These are phyloP conservation scores for Forbesichthys papilliferus DNA, from an alignment of 2,113 vertebrate species.

Conservation along the genomic window DNA sequence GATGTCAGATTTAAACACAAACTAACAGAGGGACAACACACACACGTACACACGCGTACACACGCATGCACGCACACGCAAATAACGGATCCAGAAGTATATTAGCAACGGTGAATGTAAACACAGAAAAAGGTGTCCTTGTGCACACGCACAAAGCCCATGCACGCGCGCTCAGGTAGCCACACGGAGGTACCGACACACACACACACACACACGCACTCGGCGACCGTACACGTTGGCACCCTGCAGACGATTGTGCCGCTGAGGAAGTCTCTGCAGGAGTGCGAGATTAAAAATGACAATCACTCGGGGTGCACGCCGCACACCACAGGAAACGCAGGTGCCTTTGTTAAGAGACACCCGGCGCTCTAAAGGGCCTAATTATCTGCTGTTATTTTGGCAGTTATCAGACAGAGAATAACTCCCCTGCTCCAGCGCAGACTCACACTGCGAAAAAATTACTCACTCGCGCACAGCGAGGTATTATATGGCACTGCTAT, in stretches of 20 bases:
- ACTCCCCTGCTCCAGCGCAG: constrained; percentile 74
- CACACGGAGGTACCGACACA: not conserved
- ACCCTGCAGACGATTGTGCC: constrained; percentile 66
- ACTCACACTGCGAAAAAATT: constrained; percentile 75
- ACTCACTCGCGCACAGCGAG: constrained; percentile 72
- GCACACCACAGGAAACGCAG: constrained; percentile 79
- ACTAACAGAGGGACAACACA: not conserved
- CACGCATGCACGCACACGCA: not conserved
- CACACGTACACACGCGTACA: constrained; percentile 15
- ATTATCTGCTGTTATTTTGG: constrained; percentile 84
- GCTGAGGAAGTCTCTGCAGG: constrained; percentile 68
- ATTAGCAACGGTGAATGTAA: not conserved
- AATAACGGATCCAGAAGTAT: not conserved
- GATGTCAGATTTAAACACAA: not conserved
- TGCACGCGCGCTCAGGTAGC: not conserved
- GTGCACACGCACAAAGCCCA: not conserved
- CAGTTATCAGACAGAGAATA: constrained; percentile 78
- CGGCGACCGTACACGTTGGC: constrained; percentile 49
- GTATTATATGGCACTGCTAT: constrained; percentile 67
- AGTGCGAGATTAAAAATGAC: constrained; percentile 81
- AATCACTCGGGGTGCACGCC: constrained; percentile 77
- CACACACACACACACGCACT: constrained; percentile 28
- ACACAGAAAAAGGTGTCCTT: not conserved
- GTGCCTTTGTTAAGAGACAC: constrained; percentile 83
- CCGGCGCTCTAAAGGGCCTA: constrained; percentile 80